Evolutionary conservation across 2,797 vertebrate genomes (phyloP), one percentile per base, ranked within the genome.

Genomic region (Alfaro cultratus): DNA sequence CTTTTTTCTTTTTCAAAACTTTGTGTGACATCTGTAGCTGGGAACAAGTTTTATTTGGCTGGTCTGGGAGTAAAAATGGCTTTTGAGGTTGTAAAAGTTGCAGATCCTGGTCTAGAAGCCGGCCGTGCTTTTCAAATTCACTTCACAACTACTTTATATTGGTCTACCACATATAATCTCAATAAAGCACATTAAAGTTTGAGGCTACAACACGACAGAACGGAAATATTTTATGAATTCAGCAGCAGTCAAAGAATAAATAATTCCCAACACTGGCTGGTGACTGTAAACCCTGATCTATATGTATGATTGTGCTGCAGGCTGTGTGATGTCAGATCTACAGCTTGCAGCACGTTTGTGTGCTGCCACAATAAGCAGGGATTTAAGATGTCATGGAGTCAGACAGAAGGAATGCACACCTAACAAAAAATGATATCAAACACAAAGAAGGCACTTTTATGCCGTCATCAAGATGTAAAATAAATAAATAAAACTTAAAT

Each of bases 321-420:
- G 73, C 18, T 74, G 9, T 13, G 18, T 36, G 47, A 31, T 53
- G 47, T 53, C 34, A 51, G 45, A 39, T 74, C 49, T 29, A 67
- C 62, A 67, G 34, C 62, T 67, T 67, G 62, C 34, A 39, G 62
- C 34, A 23, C 23, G 36, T 67, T 67, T 67, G 62, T 39, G 62
- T 67, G 62, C 62, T 67, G 62, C 62, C 62, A 67, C 18, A 5
- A 67, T 39, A 39, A 5, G 34, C 34, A 67, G 62, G 34, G 62
- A 23, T 39, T 67, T 67, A 39, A 67, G 62, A 67, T 67, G 62
- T 67, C 34, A 67, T 67, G 62, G 18, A 11, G 21, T 67, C 62
- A 39, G 62, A 67, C 62, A 67, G 18, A 67, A 39, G 62, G 62
- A 67, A 67, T 67, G 62, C 34, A 39, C 34, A 39, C 62, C 62